phyloP scores from a whole-genome alignment of 2,113 vertebrate genomes.

The Noctilio leporinus region DNA sequence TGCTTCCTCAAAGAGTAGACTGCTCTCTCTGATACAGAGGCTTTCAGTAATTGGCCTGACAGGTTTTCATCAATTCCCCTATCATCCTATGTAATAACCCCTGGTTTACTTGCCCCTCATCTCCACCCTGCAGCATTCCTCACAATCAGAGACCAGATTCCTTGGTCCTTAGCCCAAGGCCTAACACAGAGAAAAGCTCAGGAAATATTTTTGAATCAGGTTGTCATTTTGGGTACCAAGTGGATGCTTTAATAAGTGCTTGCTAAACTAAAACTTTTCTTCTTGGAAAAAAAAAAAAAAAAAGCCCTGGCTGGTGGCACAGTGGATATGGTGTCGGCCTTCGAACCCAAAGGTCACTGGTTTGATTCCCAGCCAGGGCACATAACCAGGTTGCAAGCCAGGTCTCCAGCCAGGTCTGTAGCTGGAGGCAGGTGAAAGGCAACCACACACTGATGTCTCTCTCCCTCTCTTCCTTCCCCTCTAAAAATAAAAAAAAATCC shows the following conservation, averaged over 20 bases:
- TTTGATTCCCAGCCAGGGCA: no score
- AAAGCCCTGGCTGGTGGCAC: no score
- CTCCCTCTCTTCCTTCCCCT: no score
- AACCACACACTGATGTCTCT: no score
- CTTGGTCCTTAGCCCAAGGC: background rate
- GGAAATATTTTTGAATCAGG: constrained; percentile 21
- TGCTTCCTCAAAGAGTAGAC: background rate
- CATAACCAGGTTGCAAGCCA: no score
- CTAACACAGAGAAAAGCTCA: constrained; percentile 23
- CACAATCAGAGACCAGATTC: background rate
- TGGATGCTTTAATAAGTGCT: background rate
- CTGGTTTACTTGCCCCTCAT: background rate
- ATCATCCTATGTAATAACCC: background rate
- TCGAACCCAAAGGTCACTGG: no score
- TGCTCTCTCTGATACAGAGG: background rate
- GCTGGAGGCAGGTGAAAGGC: no score
- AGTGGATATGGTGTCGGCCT: no score
- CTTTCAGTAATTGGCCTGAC: background rate
- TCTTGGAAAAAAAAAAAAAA: background rate
- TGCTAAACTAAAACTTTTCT: background rate
- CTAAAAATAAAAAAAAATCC: no score
- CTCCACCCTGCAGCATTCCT: background rate
- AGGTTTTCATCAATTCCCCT: background rate
- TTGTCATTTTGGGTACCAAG: background rate
- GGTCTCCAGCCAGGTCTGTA: no score